A percentile compares a stretch with the other conserved stretches of the same genome.
phyloP scores from a whole-genome alignment of 2,888 invertebrate genomes.

The Sipha maydis region DNA sequence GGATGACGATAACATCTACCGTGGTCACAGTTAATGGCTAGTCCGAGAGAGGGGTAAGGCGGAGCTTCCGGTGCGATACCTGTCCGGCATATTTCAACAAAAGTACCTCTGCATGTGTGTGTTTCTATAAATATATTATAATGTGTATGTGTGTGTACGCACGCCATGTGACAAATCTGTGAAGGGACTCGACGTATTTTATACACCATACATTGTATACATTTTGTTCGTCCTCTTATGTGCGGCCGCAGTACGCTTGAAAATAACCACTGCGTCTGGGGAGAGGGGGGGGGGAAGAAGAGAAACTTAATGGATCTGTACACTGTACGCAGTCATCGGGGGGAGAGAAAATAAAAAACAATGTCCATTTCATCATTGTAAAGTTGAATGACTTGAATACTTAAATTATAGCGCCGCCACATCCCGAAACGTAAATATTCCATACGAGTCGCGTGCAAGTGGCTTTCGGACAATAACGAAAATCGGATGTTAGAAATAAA shows the following conservation, averaged over 20 bases:
- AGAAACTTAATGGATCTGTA: constrained; percentile 13
- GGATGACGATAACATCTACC: constrained; percentile 47
- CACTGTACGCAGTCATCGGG: neutral
- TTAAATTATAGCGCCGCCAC: constrained; percentile 28
- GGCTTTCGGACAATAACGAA: constrained; percentile 44
- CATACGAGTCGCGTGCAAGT: constrained; percentile 16
- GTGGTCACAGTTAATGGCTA: constrained; percentile 18
- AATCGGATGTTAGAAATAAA: constrained; percentile 25
- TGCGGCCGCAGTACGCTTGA: neutral
- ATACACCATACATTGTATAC: neutral
- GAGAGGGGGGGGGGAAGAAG: neutral
- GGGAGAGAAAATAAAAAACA: neutral
- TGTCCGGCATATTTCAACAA: constrained; percentile 46
- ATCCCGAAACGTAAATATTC: constrained; percentile 28
- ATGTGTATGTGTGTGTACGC: too few species aligned
- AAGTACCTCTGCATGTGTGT: neutral
- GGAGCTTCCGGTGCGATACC: constrained; percentile 62
- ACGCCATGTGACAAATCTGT: constrained; percentile 31
- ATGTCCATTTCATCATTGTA: constrained; percentile 29
- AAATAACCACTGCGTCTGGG: neutral
- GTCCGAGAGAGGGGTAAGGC: constrained; percentile 33
- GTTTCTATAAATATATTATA: too few species aligned
- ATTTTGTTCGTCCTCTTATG: neutral
- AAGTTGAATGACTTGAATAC: constrained; percentile 41
- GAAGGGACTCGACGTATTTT: neutral